Evolutionary conservation across 2,888 invertebrate genomes (phyloP).

Genomic region (Sylvicola cinctus): DNA sequence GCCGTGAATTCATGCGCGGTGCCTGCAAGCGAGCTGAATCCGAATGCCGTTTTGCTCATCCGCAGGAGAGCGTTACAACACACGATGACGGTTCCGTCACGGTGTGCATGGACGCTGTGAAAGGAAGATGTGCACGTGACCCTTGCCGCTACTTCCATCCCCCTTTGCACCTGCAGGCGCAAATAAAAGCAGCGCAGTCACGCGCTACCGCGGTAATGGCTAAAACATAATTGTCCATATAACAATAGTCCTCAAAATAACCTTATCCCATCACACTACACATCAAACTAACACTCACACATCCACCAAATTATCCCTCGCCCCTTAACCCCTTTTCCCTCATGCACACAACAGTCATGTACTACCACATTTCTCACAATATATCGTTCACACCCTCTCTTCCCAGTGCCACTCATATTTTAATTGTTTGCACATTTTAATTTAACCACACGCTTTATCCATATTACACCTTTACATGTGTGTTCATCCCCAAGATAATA

Average conservation of each 20-base stretch:
- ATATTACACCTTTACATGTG: too few relatives aligned
- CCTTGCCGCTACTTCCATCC: conserved; percentile 99
- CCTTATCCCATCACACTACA: conserved; percentile 4
- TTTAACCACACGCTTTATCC: too few relatives aligned
- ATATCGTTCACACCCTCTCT: too few relatives aligned
- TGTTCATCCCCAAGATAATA: too few relatives aligned
- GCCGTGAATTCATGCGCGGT: conserved; percentile 98
- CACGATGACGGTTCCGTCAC: conserved; percentile 97
- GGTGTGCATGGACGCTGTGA: conserved; percentile 99
- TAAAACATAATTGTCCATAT: too few relatives aligned
- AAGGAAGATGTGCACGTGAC: conserved; percentile 97
- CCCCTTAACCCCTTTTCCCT: too few relatives aligned
- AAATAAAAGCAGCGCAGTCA: conserved; percentile 95
- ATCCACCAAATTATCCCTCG: too few relatives aligned
- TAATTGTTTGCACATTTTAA: too few relatives aligned
- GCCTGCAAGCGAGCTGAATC: conserved; percentile 94
- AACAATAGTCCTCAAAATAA: conserved; percentile 5
- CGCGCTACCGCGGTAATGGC: conserved; percentile 76
- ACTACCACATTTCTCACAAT: too few relatives aligned
- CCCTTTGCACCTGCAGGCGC: conserved; percentile 98
- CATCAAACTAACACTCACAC: too few relatives aligned
- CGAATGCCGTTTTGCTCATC: conserved; percentile 98
- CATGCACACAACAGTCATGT: too few relatives aligned
- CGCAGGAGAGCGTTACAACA: conserved; percentile 88
- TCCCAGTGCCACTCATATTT: too few relatives aligned